These are phyloP conservation scores for Tetramorium alpestre DNA, from an alignment of 1,140 invertebrate genomes.

Conservation along the genomic window DNA sequence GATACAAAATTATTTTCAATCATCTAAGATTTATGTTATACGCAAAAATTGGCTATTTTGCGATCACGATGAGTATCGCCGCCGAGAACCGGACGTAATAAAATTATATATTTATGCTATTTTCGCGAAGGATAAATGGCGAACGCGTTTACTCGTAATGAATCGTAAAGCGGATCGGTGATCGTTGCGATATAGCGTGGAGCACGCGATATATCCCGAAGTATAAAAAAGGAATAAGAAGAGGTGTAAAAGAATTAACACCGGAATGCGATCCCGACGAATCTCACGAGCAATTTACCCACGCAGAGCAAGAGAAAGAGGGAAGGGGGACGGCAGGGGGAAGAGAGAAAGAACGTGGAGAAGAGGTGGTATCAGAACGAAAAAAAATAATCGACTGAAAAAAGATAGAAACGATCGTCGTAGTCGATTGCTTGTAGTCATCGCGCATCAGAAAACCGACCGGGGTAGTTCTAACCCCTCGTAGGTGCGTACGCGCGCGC, in stretches of 20 bases:
- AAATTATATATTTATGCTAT: conserved; percentile 7
- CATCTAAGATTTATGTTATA: neutral
- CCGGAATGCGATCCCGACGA: conserved; percentile 60
- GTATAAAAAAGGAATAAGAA: conserved; percentile 20
- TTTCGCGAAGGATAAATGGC: neutral
- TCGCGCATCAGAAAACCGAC: conserved; percentile 60
- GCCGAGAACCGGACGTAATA: neutral
- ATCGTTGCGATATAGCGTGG: conserved; percentile 2
- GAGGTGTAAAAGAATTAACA: conserved; percentile 62
- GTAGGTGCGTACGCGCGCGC: conserved; percentile 27
- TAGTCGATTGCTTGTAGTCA: conserved; percentile 65
- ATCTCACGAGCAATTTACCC: conserved; percentile 57
- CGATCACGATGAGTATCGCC: neutral
- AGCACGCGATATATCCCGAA: conserved; percentile 4
- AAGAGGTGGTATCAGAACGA: neutral
- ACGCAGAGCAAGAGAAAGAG: neutral
- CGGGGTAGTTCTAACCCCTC: conserved; percentile 83
- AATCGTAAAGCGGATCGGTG: conserved; percentile 22
- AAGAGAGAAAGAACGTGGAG: neutral
- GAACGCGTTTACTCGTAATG: conserved; percentile 15
- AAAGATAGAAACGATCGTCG: conserved; percentile 27
- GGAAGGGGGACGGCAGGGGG: neutral
- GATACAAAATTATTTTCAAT: neutral
- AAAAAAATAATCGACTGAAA: conserved; percentile 35
- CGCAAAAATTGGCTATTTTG: neutral